Base-by-base conservation (phyloP, 2,888 invertebrate species). In the Dexiosoma caninum region DNA sequence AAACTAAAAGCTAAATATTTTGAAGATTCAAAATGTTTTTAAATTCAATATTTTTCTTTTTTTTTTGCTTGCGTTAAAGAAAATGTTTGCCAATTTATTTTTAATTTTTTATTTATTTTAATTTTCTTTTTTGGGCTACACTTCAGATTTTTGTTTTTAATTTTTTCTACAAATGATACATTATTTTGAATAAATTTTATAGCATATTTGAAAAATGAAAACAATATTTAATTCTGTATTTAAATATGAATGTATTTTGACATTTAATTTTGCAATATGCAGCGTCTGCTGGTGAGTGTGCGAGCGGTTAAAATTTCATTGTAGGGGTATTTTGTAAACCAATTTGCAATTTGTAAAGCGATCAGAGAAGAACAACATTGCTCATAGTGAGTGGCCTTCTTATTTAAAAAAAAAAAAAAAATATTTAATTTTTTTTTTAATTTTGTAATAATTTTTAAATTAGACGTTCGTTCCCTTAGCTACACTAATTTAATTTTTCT, bases 41-140 rank as follows among this genome's bases (percentile, higher is more conserved):
- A 35, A 62, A 70, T 59, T 42, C 16, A 23, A 57, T 57, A 57
- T 57, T 35, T 35, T 55, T 55, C 0, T 40, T 57, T 64, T 27
- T 57, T 46, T 51, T 70, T 71, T 76, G 69, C 76, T 80, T 70
- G 66, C 23, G 53, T 53, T 66, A 46, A 40, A 37, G 30, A 66
- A 70, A 76, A 37, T 37, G 64, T 71, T 80, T 80, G 80, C 75
- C 71, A 80, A 27, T 5, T 5, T 5, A 27, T 44, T 49, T 57
- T 44, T 5, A 27, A 53, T 49, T 57, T 44, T 72, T 67, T 62
- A 66, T 44, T 37, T 44, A 37, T 37, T 46, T 21, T 40, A 14
- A 44, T 44, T 23, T 35, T n/a, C n/a, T n/a, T n/a, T n/a, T n/a
- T n/a, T n/a, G n/a, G n/a, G n/a, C n/a, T n/a, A n/a, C n/a, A 23